These are phyloP conservation scores for Meloe dianella DNA, from an alignment of 2,888 invertebrate species.

Conservation along the genomic window DNA sequence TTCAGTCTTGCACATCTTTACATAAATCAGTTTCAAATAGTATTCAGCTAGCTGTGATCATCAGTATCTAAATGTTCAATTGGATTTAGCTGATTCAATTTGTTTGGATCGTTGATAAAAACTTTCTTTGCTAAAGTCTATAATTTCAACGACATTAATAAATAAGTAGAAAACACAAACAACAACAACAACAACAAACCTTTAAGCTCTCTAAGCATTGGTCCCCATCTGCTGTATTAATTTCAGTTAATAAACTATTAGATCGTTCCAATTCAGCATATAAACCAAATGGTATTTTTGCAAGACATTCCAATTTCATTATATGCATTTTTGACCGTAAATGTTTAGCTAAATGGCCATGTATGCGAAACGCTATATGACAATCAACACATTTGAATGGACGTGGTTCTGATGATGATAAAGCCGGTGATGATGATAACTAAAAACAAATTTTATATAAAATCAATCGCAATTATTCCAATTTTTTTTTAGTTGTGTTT, in stretches of 20 bases:
- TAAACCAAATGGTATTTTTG: conserved; percentile 91
- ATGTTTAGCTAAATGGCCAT: conserved; percentile 97
- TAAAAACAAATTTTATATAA: conserved; percentile 32
- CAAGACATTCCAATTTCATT: conserved; percentile 89
- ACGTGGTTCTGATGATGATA: conserved; percentile 87
- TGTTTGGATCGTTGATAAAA: conserved; percentile 80
- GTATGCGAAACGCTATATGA: conserved; percentile 94
- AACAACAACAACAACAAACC: conserved; percentile 61
- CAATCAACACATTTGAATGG: conserved; percentile 97
- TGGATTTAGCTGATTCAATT: conserved; percentile 64
- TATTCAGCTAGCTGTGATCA: conserved; percentile 40
- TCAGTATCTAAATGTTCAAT: conserved; percentile 44
- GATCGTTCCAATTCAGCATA: conserved; percentile 93
- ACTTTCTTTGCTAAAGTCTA: conserved; percentile 81
- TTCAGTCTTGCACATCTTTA: conserved; percentile 47
- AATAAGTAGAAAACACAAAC: no score
- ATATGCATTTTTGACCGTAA: conserved; percentile 95
- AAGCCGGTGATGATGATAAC: conserved; percentile 65
- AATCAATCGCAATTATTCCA: no score
- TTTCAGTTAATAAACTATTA: conserved; percentile 88
- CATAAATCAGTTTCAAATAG: no score
- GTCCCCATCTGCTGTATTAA: conserved; percentile 96
- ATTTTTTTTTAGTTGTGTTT: no score
- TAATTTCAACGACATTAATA: no score
- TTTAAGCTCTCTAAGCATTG: conserved; percentile 88